A percentile compares a stretch with the other conserved stretches of the same genome.
Conservation (phyloP, 2,113 vertebrate species). For the Onychostoma macrolepis region DNA sequence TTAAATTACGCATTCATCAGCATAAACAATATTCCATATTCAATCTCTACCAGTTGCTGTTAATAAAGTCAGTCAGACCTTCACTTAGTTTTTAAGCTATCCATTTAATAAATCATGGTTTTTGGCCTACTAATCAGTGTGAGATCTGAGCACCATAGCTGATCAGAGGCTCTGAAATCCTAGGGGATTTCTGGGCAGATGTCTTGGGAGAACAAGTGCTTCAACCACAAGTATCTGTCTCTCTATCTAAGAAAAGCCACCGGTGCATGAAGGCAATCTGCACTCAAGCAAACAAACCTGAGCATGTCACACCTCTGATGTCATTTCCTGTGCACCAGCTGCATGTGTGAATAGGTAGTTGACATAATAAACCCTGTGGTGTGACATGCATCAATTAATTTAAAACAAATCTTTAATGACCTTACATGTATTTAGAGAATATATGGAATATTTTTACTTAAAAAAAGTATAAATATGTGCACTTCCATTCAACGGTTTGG, state of each 20-base stretch:
- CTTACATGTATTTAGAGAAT: neutral
- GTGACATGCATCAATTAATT: neutral
- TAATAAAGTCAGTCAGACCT: neutral
- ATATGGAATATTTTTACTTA: neutral
- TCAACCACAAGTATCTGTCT: constrained; percentile 22
- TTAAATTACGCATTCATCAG: neutral
- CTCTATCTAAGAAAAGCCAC: constrained; percentile 20
- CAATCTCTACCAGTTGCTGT: neutral
- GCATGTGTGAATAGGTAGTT: constrained; percentile 2
- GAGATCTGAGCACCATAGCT: neutral
- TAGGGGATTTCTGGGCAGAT: neutral
- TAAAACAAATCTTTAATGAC: neutral
- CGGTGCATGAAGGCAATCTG: neutral
- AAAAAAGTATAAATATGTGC: neutral
- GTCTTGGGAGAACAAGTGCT: constrained; percentile 14
- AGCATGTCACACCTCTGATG: constrained; percentile 23
- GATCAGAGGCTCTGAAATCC: neutral
- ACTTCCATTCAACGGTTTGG: neutral
- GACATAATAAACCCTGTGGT: neutral
- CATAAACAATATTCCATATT: neutral
- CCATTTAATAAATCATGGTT: neutral
- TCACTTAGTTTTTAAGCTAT: neutral
- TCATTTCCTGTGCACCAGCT: constrained; percentile 20
- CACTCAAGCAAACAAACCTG: constrained; percentile 25
- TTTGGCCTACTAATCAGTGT: neutral